These are phyloP conservation scores for Argyra leucocephala DNA, from an alignment of 2,888 invertebrate species.

Conservation along the genomic window DNA sequence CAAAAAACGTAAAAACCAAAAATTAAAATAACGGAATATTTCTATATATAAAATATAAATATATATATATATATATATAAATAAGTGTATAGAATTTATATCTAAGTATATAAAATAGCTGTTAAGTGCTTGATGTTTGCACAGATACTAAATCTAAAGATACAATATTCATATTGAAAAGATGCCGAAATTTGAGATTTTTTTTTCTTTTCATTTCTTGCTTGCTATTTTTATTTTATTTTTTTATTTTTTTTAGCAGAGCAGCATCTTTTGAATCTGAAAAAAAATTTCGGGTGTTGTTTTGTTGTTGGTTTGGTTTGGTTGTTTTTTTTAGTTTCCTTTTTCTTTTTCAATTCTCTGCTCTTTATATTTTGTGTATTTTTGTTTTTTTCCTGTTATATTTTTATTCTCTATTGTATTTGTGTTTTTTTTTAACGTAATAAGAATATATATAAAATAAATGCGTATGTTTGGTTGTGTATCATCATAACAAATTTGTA, in stretches of 20 bases:
- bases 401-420: too few relatives aligned
- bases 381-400: too few relatives aligned
- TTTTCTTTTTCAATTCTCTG: neutral
- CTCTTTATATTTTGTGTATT: too few relatives aligned
- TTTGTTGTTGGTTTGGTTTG: neutral
- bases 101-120: constrained; percentile 28
- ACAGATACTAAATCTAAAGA: constrained; percentile 30
- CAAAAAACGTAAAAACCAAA: too few relatives aligned
- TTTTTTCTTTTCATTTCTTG: neutral
- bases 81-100: constrained; percentile 18
- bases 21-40: too few relatives aligned
- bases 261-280: constrained; percentile 1
- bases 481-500: too few relatives aligned
- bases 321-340: neutral
- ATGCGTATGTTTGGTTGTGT: too few relatives aligned
- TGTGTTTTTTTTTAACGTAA: too few relatives aligned
- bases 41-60: too few relatives aligned
- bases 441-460: too few relatives aligned
- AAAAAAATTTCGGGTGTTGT: neutral
- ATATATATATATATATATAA: too few relatives aligned
- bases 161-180: neutral
- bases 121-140: constrained; percentile 34
- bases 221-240: neutral
- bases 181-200: constrained; percentile 4
- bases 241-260: neutral